phyloP scores from a whole-genome alignment of 2,797 vertebrate species.

The Botia kubotai region DNA sequence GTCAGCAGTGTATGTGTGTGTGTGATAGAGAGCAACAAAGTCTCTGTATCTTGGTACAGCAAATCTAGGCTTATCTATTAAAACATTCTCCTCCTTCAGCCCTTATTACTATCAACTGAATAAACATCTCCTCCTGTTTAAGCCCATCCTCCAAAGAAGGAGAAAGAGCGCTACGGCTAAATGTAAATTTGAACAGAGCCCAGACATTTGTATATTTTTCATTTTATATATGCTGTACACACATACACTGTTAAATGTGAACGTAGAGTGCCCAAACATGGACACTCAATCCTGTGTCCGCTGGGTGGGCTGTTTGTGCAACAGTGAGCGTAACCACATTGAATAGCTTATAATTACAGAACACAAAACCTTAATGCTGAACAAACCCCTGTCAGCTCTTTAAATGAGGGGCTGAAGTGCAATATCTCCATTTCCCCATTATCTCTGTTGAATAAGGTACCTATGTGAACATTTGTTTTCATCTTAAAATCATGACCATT shows the following conservation, averaged over 20 bases:
- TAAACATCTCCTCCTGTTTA: neutral
- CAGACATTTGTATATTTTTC: neutral
- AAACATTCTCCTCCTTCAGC: slow-evolving; percentile 21
- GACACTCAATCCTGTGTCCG: neutral
- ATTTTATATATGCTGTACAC: neutral
- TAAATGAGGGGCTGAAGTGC: slow-evolving; percentile 25
- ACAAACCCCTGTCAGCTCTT: slow-evolving; percentile 34
- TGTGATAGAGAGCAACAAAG: neutral
- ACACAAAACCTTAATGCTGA: slow-evolving; percentile 34
- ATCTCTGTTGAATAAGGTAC: neutral
- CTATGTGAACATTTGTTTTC: slow-evolving; percentile 28
- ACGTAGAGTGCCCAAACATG: slow-evolving; percentile 36
- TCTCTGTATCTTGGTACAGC: neutral
- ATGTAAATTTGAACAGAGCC: neutral
- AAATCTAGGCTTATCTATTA: slow-evolving; percentile 19
- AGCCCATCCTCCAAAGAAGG: slow-evolving; percentile 25
- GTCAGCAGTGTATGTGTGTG: no score
- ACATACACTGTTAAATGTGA: slow-evolving; percentile 16
- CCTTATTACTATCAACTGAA: slow-evolving; percentile 15
- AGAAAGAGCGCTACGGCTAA: neutral
- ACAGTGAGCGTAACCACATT: neutral
- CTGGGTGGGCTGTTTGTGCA: slow-evolving; percentile 41
- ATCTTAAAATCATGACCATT: slow-evolving; percentile 15
- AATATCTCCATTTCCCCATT: slow-evolving; percentile 14
- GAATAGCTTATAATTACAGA: slow-evolving; percentile 23